phyloP scores from a whole-genome alignment of 2,888 invertebrate genomes.

The Herminia tarsipennalis region DNA sequence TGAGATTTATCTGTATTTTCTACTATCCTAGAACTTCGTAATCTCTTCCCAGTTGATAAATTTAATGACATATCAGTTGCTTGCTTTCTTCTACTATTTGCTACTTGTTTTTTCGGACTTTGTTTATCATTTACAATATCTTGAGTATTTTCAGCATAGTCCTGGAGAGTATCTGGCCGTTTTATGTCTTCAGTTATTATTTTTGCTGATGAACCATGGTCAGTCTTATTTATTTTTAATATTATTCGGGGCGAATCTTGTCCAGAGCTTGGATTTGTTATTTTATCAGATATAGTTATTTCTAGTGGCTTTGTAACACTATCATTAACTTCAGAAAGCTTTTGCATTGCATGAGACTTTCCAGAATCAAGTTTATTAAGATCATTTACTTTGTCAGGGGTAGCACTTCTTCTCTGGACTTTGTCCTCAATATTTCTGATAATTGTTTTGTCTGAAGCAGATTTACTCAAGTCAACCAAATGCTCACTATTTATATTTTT shows the following conservation, averaged over 20 bases:
- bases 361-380: slow-evolving; percentile 39
- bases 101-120: slow-evolving; percentile 59
- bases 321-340: slow-evolving; percentile 59
- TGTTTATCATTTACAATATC: slow-evolving; percentile 61
- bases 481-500: slow-evolving; percentile 46
- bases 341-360: slow-evolving; percentile 55
- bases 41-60: slow-evolving; percentile 69
- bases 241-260: slow-evolving; percentile 86
- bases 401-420: slow-evolving; percentile 38
- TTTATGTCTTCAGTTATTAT: slow-evolving; percentile 77
- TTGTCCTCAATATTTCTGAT: slow-evolving; percentile 42
- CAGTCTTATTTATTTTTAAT: slow-evolving; percentile 88
- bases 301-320: slow-evolving; percentile 78
- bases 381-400: slow-evolving; percentile 49
- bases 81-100: slow-evolving; percentile 68
- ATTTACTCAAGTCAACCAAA: slow-evolving; percentile 30
- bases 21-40: slow-evolving; percentile 75
- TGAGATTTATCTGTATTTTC: slow-evolving; percentile 67
- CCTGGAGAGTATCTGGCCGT: slow-evolving; percentile 55
- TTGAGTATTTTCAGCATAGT: slow-evolving; percentile 60
- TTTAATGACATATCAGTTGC: slow-evolving; percentile 53
- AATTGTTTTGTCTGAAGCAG: slow-evolving; percentile 38
- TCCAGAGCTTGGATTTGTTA: slow-evolving; percentile 69
- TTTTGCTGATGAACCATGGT: slow-evolving; percentile 80
- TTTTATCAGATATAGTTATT: slow-evolving; percentile 74